Conservation (phyloP, 2,113 vertebrate genomes). For the Oreotragus oreotragus region DNA sequence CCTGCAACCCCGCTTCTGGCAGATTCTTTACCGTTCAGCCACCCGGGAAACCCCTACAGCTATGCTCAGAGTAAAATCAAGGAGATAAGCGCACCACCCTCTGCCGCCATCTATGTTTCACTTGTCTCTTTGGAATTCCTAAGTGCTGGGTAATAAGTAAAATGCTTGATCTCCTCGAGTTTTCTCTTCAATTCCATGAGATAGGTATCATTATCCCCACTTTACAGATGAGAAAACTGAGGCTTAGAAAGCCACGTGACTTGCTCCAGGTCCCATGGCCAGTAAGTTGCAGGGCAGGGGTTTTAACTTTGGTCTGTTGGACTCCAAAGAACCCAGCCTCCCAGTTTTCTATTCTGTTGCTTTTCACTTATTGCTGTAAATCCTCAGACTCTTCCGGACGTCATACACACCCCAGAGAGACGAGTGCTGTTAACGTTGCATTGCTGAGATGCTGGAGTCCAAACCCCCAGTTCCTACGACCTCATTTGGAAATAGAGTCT, state of each 20-base stretch:
- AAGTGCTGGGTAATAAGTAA: not conserved
- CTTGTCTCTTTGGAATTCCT: not conserved
- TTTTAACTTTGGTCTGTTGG: not conserved
- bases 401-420: fast-evolving
- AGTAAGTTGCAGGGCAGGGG: not conserved
- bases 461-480: no score
- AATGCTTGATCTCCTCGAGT: not conserved
- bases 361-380: not conserved
- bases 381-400: fast-evolving
- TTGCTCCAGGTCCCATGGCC: not conserved
- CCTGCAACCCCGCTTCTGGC: not conserved
- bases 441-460: no score
- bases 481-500: not conserved
- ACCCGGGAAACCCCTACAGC: not conserved
- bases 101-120: not conserved
- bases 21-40: not conserved
- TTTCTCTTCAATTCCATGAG: not conserved
- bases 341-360: fast-evolving
- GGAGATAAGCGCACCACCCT: not conserved
- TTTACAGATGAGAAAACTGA: not conserved
- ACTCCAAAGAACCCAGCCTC: fast-evolving
- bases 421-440: fast-evolving
- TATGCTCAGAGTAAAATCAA: not conserved
- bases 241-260: not conserved
- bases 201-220: no score